These are phyloP conservation scores for Plecotus auritus DNA, from an alignment of 2,113 vertebrate genomes.

Conservation along the genomic window DNA sequence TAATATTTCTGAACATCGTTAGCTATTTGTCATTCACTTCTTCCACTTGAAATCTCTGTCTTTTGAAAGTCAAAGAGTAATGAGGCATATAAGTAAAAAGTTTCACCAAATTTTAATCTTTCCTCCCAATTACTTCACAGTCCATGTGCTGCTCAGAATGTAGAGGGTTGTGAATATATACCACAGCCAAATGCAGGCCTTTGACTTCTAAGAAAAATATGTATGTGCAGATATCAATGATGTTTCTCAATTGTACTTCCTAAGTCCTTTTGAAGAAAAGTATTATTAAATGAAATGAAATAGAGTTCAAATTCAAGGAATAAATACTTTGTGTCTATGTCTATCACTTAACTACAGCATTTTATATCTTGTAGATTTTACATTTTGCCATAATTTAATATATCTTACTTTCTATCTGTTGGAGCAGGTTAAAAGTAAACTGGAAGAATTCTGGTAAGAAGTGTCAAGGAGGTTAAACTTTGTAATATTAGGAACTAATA, in stretches of 20 bases:
- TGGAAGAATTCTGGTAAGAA: background rate
- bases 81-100: conserved; percentile 11
- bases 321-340: background rate
- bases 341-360: background rate
- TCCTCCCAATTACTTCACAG: background rate
- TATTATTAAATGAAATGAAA: background rate
- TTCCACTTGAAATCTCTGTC: conserved; percentile 27
- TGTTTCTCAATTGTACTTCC: background rate
- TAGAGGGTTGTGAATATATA: background rate
- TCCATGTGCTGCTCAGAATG: background rate
- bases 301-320: background rate
- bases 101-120: background rate
- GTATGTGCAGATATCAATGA: background rate
- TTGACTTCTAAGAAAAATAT: background rate
- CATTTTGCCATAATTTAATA: background rate
- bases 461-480: background rate
- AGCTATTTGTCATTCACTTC: conserved; percentile 43
- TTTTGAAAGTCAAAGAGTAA: background rate
- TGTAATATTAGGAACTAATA: background rate
- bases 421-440: background rate
- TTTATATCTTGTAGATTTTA: background rate
- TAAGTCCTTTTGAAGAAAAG: background rate
- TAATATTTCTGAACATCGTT: conserved; percentile 45
- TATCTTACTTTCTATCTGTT: background rate
- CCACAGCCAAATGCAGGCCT: background rate